Evolutionary conservation across 1,140 invertebrate genomes (phyloP), one percentile per base, ranked within the genome.

Genomic region (Teleogryllus occipitalis): DNA sequence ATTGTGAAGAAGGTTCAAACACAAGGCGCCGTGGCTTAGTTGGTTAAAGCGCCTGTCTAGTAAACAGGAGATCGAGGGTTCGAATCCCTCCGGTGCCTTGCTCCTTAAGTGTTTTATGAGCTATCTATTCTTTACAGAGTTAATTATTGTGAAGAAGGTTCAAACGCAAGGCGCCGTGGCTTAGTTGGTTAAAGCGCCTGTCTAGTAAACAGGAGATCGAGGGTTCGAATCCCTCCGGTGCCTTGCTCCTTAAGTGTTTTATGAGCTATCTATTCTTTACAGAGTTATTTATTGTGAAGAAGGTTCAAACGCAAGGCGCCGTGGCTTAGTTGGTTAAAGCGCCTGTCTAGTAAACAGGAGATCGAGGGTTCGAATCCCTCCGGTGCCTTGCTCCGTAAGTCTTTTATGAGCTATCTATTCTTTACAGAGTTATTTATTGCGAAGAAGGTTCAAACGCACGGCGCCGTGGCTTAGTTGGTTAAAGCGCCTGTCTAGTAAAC

Each of bases 401-500:
- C n/a, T n/a, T n/a, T n/a, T n/a, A n/a, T n/a, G n/a, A n/a, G n/a
- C n/a, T n/a, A n/a, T n/a, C n/a, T n/a, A n/a, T n/a, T n/a, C n/a
- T n/a, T n/a, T n/a, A n/a, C n/a, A n/a, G n/a, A n/a, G n/a, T n/a
- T n/a, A n/a, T n/a, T n/a, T n/a, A n/a, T n/a, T n/a, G n/a, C n/a
- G n/a, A n/a, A n/a, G n/a, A n/a, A n/a, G n/a, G n/a, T n/a, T n/a
- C n/a, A n/a, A n/a, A n/a, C n/a, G n/a, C n/a, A n/a, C 82, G 88
- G 89, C 89, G 89, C 89, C 88, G 88, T 89, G 89, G 89, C 89
- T 89, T 89, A 90, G 89, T 90, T 89, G 88, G 89, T 90, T 89
- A 89, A 90, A 90, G 89, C 89, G 89, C 89, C 89, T 90, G 89
- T 90, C 89, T 90, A 90, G 89, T 90, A 90, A 90, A 89, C 89